Conservation (phyloP, 2,888 invertebrate genomes). For the Therioaphis trifolii region DNA sequence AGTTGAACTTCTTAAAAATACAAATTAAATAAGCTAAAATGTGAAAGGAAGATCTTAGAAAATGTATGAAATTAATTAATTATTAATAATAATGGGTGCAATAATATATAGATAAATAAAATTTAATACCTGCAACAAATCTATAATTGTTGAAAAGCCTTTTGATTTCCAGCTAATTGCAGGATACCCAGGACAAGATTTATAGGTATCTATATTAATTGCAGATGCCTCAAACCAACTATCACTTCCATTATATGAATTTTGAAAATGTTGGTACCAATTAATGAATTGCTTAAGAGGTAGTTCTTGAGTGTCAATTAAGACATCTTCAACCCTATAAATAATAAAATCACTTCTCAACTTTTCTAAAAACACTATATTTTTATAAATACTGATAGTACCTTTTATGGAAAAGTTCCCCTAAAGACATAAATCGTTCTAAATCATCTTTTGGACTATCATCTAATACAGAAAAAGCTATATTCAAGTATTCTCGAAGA, state of each 20-base stretch:
- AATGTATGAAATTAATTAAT: no score
- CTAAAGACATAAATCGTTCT: constrained; percentile 58
- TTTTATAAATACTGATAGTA: not conserved
- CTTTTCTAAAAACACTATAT: not conserved
- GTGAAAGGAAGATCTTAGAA: no score
- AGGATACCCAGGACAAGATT: constrained; percentile 78
- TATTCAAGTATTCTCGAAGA: constrained; percentile 29
- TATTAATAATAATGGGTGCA: no score
- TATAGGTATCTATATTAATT: constrained; percentile 74
- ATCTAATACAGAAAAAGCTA: constrained; percentile 42
- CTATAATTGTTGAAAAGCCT: constrained; percentile 77
- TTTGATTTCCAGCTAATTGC: constrained; percentile 80
- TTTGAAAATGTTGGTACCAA: constrained; percentile 73
- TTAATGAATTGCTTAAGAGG: constrained; percentile 68
- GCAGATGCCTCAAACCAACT: constrained; percentile 78
- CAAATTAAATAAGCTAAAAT: no score
- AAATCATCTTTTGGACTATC: constrained; percentile 55
- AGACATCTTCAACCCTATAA: constrained; percentile 36
- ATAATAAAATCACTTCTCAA: not conserved
- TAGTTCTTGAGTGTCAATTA: constrained; percentile 38
- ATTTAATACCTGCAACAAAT: constrained; percentile 78
- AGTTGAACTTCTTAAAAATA: no score
- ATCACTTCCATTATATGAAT: constrained; percentile 74
- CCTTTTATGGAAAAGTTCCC: constrained; percentile 57
- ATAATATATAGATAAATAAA: no score